Base-by-base conservation (phyloP, 2,113 vertebrate genomes). In the Eulemur macaco region DNA sequence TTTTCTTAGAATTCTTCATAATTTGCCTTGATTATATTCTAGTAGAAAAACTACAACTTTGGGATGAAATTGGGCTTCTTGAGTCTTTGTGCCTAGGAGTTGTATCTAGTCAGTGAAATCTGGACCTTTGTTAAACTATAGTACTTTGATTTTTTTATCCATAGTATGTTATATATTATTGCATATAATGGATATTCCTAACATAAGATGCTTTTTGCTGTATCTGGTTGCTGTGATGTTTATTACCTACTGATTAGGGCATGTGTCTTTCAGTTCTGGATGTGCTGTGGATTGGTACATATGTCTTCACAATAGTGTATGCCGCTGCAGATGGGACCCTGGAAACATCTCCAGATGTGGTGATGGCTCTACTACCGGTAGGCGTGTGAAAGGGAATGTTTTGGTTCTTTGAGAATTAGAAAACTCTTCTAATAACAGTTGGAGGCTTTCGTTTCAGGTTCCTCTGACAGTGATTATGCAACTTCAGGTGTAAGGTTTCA, bases 271-370 rank as follows among this genome's bases (percentile, higher is more conserved):
- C 98, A 99, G 99, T 99, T 97, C 94, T 99, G 97, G 99, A 99
- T 12, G 99, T 99, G 5, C 98, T 99, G 80, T 99, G 99, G 99
- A 98, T 99, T 50, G 99, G 99, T 86, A 99, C 99, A 0, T 99
- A 98, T 0, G 99, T 99, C 97, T 99, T 99, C 88, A 99, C 99
- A 0, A 99, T 99, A 10, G 99, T 98, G 0, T 99, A 99, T 17
- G 99, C 99, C 1, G 98, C 98, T 0, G 99, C 99, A 3, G 99
- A 99, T 80, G 99, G 99, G 25, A 99, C 99, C 1, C 98, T 99
- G 69, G 99, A 99, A 97, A 99, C 99, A 0, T 98, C 99, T 9
- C 99, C 99, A 4, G 99, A 99, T 54, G 99, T 99, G 37, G 99
- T 99, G 52, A 97, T 99, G 89, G 99, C 99, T 27, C 97, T 99